Conservation (phyloP, 2,888 invertebrate genomes). For the Epinotia nisella region DNA sequence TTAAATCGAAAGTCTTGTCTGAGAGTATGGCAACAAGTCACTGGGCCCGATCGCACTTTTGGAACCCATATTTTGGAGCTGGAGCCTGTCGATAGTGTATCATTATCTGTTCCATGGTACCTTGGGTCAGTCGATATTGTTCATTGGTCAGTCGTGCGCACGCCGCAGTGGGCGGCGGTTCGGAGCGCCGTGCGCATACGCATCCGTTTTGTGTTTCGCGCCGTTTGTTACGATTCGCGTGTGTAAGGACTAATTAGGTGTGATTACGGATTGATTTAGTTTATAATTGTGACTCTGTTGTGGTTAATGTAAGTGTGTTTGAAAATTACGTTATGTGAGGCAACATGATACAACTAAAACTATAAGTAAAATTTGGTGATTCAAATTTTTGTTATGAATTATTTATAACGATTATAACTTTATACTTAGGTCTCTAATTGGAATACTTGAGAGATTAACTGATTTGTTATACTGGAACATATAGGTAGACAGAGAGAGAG, state of each 20-base stretch:
- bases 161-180: constrained; percentile 61
- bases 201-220: constrained; percentile 8
- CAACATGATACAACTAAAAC: not conserved
- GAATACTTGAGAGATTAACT: no score
- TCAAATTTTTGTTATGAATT: not conserved
- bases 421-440: no score
- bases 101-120: constrained; percentile 49
- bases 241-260: no score
- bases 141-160: constrained; percentile 62
- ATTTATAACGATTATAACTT: no score
- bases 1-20: no score
- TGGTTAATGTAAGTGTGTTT: constrained; percentile 15
- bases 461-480: no score
- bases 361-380: not conserved
- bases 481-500: no score
- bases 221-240: constrained; percentile 38
- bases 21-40: constrained; percentile 54
- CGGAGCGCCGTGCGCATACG: constrained; percentile 48
- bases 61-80: constrained; percentile 1
- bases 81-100: constrained; percentile 57
- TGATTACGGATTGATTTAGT: not conserved
- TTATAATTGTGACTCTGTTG: not conserved
- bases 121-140: constrained; percentile 56
- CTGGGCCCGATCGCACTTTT: not conserved
- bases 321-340: not conserved